These are phyloP conservation scores for Pycnomerus fuliginosus DNA, from an alignment of 2,888 invertebrate genomes.

Conservation along the genomic window DNA sequence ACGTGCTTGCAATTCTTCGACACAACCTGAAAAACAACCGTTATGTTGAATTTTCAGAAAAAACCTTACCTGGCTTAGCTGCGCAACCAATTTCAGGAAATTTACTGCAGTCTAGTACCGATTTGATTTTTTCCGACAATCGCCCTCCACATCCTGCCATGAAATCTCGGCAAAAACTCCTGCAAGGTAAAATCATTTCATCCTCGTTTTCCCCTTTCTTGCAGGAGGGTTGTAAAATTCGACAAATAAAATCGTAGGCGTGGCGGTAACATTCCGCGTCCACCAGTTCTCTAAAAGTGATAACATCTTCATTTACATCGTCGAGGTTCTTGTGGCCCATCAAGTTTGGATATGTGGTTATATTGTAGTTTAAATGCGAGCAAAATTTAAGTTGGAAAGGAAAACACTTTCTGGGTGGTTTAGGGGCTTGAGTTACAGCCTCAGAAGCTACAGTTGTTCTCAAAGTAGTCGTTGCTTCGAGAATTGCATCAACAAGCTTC, in stretches of 20 bases:
- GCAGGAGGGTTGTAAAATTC: conserved; percentile 81
- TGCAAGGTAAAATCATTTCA: conserved; percentile 70
- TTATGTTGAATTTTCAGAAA: neutral
- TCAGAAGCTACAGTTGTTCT: conserved; percentile 49
- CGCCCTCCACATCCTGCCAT: conserved; percentile 79
- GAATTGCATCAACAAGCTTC: conserved; percentile 54
- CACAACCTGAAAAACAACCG: conserved; percentile 61
- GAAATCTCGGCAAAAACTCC: conserved; percentile 82
- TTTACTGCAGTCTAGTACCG: conserved; percentile 72
- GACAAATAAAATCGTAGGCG: conserved; percentile 88
- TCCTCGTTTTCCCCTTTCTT: conserved; percentile 52
- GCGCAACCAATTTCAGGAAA: conserved; percentile 80
- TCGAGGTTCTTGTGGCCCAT: conserved; percentile 64
- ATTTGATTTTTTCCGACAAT: conserved; percentile 68
- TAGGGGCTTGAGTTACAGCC: conserved; percentile 57
- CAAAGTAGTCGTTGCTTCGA: conserved; percentile 47
- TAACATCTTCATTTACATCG: conserved; percentile 73
- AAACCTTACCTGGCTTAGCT: conserved; percentile 68
- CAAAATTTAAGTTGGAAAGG: conserved; percentile 69
- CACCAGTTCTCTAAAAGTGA: conserved; percentile 80
- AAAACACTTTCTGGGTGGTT: conserved; percentile 67
- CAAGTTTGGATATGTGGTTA: conserved; percentile 81
- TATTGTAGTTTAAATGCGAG: conserved; percentile 71
- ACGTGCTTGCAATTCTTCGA: conserved; percentile 69
- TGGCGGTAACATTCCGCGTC: conserved; percentile 88